Evolutionary conservation across 2,797 vertebrate genomes (phyloP).

Genomic region (Eidolon dupreanum): DNA sequence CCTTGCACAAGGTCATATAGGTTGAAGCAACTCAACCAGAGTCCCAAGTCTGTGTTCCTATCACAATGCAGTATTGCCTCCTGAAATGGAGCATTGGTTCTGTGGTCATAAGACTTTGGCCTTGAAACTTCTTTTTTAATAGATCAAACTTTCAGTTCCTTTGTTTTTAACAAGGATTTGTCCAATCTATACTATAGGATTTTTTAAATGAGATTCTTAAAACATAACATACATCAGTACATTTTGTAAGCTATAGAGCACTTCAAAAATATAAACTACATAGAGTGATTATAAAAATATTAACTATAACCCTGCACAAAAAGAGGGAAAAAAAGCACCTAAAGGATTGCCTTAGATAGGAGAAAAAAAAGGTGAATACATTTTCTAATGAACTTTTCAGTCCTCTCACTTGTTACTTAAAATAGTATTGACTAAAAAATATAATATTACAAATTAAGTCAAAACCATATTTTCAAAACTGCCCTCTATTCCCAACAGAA

Average conservation of each 20-base stretch:
- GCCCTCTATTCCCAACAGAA: not conserved
- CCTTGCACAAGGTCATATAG: not conserved
- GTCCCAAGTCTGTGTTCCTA: not conserved
- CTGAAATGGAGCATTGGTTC: not conserved
- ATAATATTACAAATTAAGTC: not conserved
- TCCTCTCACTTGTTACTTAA: not conserved
- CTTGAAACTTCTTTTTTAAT: not conserved
- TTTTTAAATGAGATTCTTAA: not conserved
- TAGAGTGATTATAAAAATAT: constrained; percentile 29
- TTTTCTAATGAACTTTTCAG: not conserved
- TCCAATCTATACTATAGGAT: not conserved
- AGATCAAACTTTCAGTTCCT: not conserved
- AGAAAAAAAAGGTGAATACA: not conserved
- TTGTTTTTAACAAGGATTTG: not conserved
- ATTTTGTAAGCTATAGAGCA: not conserved
- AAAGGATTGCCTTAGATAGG: not conserved
- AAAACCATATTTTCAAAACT: not conserved
- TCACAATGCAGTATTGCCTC: rapidly evolving
- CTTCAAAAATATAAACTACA: not conserved
- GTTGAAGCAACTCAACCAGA: not conserved
- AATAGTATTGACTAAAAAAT: not conserved
- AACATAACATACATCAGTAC: not conserved
- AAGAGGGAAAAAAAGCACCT: not conserved
- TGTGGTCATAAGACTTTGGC: not conserved
- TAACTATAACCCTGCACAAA: not conserved